Evolutionary conservation across 1,140 invertebrate species (phyloP).

Genomic region (Trichogramma pretiosum): DNA sequence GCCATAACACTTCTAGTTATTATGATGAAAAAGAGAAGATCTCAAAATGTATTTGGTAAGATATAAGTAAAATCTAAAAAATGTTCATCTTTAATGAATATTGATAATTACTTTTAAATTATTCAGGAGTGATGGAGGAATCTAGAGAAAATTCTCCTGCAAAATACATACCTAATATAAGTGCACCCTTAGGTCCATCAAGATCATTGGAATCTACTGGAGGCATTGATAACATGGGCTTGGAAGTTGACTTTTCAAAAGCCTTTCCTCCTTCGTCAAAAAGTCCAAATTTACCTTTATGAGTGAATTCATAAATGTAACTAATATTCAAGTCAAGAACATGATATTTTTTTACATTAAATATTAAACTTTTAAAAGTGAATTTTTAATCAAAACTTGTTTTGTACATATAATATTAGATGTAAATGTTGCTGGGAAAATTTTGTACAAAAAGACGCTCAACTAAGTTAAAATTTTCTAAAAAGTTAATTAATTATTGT

Average conservation of each 20-base stretch:
- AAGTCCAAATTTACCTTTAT: no score
- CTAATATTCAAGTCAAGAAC: neutral
- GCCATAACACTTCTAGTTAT: slow-evolving; percentile 33
- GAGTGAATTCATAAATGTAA: no score
- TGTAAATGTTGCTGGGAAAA: neutral
- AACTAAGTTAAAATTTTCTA: neutral
- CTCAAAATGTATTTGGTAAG: slow-evolving; percentile 36
- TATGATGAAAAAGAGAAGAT: slow-evolving; percentile 26
- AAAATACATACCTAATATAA: slow-evolving; percentile 29
- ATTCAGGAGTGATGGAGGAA: slow-evolving; percentile 36
- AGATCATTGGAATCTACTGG: slow-evolving; percentile 13
- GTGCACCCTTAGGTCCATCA: no score
- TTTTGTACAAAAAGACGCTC: neutral
- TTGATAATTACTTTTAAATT: slow-evolving; percentile 7
- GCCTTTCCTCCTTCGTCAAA: slow-evolving; percentile 38
- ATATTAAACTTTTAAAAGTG: neutral
- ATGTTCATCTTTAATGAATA: slow-evolving; percentile 9
- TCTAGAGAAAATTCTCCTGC: slow-evolving; percentile 37
- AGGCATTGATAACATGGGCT: slow-evolving; percentile 33
- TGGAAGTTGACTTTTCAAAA: slow-evolving; percentile 42
- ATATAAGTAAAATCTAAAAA: slow-evolving; percentile 1
- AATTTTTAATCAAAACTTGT: neutral
- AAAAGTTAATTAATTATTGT: slow-evolving; percentile 4
- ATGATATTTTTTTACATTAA: neutral
- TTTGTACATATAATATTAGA: neutral